Conservation (phyloP, 2,797 vertebrate genomes). For the Percopsis omiscomaycus region DNA sequence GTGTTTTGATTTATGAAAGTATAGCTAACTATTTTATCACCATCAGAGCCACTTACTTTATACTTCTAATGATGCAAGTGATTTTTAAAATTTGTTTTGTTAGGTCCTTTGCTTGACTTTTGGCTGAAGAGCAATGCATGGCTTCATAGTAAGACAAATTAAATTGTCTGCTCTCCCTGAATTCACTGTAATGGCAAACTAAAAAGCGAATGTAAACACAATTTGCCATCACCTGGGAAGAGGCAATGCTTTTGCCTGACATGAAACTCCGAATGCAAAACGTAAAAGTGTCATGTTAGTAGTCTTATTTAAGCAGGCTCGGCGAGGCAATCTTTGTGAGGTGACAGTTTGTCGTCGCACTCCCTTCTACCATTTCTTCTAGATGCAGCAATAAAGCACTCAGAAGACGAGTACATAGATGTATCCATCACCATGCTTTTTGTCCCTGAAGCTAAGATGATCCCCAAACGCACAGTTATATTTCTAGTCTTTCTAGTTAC, state of each 20-base stretch:
- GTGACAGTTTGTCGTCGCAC: conserved; percentile 70
- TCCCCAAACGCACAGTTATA: conserved; percentile 41
- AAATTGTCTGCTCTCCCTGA: conserved; percentile 33
- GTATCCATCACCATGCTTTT: conserved; percentile 60
- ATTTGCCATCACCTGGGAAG: conserved; percentile 55
- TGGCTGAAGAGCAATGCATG: conserved; percentile 11
- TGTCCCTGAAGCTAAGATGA: conserved; percentile 62
- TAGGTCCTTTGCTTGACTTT: background rate
- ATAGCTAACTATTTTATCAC: conserved; percentile 62
- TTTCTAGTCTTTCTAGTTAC: conserved; percentile 38
- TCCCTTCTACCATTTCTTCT: conserved; percentile 14
- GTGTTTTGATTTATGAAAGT: conserved; percentile 56
- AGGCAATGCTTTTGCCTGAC: conserved; percentile 50
- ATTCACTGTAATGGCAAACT: conserved; percentile 26
- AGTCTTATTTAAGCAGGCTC: conserved; percentile 63
- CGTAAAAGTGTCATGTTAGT: conserved; percentile 63
- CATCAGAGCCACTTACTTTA: conserved; percentile 32
- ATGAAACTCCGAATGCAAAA: conserved; percentile 39
- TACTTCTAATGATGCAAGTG: conserved; percentile 10
- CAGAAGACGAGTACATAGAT: conserved; percentile 30
- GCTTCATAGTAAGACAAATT: conserved; percentile 20
- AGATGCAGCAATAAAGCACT: conserved; percentile 8
- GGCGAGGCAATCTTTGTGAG: conserved; percentile 64
- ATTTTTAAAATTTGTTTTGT: conserved; percentile 12
- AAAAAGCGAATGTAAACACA: conserved; percentile 40